phyloP scores from a whole-genome alignment of 1,140 invertebrate species.

The Aricia agestis region DNA sequence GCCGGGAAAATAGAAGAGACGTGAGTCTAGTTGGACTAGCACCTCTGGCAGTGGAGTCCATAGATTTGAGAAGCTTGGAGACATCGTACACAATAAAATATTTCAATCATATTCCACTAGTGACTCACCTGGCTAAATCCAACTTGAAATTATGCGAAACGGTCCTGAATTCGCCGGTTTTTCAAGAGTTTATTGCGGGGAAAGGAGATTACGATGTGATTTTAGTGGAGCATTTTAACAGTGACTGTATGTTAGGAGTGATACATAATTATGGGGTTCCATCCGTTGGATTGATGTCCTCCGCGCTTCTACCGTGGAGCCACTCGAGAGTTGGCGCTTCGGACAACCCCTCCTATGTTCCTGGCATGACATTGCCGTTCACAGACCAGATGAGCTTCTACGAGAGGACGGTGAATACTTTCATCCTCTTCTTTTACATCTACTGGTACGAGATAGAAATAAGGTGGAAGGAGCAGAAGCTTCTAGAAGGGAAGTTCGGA shows the following conservation, averaged over 20 bases:
- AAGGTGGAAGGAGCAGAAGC: constrained; percentile 34
- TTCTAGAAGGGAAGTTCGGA: constrained; percentile 35
- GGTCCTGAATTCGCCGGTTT: constrained; percentile 53
- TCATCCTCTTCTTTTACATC: constrained; percentile 58
- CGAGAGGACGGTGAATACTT: constrained; percentile 72
- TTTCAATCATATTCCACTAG: constrained; percentile 27
- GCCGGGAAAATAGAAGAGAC: constrained; percentile 34
- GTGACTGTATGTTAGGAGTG: constrained; percentile 80
- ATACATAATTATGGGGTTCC: constrained; percentile 78
- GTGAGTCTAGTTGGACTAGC: constrained; percentile 39
- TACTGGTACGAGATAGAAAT: constrained; percentile 34
- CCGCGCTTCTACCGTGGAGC: constrained; percentile 76
- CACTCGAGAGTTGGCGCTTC: constrained; percentile 70
- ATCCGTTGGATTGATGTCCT: constrained; percentile 76
- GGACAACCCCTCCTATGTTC: constrained; percentile 75
- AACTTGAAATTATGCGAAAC: constrained; percentile 33
- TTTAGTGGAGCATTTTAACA: constrained; percentile 80
- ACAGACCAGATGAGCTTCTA: constrained; percentile 53
- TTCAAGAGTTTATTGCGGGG: constrained; percentile 64
- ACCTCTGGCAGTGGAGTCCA: constrained; percentile 34
- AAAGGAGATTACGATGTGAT: constrained; percentile 79
- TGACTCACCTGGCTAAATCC: constrained; percentile 22
- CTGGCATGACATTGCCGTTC: constrained; percentile 47
- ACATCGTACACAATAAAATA: constrained; percentile 29
- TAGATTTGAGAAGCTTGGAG: constrained; percentile 32